These are phyloP conservation scores for Cossypha caffra DNA, from an alignment of 2,797 vertebrate genomes.

Conservation along the genomic window DNA sequence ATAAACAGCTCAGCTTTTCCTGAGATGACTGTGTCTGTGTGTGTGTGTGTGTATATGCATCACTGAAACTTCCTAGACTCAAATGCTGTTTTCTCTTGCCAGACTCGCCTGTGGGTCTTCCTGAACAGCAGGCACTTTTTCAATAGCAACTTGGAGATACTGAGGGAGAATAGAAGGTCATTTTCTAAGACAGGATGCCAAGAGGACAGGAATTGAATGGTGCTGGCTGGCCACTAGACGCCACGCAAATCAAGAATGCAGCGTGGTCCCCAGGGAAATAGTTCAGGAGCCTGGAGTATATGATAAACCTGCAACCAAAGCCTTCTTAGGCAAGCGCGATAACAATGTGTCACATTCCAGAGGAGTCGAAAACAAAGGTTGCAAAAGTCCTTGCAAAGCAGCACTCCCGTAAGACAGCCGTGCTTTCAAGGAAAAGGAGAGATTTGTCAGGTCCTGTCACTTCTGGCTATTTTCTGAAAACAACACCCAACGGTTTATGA, in stretches of 20 bases:
- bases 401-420: slow-evolving; percentile 38
- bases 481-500: not conserved
- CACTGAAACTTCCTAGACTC: slow-evolving; percentile 73
- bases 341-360: slow-evolving; percentile 80
- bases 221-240: slow-evolving; percentile 74
- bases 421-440: slow-evolving; percentile 61
- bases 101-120: slow-evolving; percentile 73
- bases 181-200: slow-evolving; percentile 79
- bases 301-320: slow-evolving; percentile 77
- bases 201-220: slow-evolving; percentile 72
- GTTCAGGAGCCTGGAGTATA: slow-evolving; percentile 70
- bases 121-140: slow-evolving; percentile 72
- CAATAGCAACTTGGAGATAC: slow-evolving; percentile 62
- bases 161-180: slow-evolving; percentile 72
- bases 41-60: not conserved
- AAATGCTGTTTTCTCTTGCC: slow-evolving; percentile 72
- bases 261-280: slow-evolving; percentile 74
- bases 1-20: slow-evolving; percentile 68
- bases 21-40: slow-evolving; percentile 2
- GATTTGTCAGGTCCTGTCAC: not conserved
- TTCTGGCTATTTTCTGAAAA: not conserved
- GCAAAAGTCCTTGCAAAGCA: slow-evolving; percentile 42
- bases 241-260: slow-evolving; percentile 73
- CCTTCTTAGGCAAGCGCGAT: slow-evolving; percentile 64
- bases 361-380: slow-evolving; percentile 73